Evolutionary conservation across 2,113 vertebrate genomes (phyloP).

Genomic region (Sturnira hondurensis): DNA sequence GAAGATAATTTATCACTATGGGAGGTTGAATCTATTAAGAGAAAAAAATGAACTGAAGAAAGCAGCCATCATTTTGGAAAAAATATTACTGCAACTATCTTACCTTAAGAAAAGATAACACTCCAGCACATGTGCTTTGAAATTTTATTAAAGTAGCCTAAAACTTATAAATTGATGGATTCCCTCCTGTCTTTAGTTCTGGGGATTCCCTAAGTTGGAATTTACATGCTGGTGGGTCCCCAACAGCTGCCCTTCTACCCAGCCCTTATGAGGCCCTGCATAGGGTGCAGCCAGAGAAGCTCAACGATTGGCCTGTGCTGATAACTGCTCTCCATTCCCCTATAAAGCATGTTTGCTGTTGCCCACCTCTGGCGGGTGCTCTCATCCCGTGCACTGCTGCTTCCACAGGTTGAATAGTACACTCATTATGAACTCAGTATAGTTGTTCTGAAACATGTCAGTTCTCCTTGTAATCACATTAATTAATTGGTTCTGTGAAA

Average conservation of each 20-base stretch:
- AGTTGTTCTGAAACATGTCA: not conserved
- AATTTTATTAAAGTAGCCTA: not conserved
- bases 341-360: fast-evolving
- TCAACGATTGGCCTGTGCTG: not conserved
- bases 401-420: not conserved
- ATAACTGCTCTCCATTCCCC: not conserved
- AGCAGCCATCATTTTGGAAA: not conserved
- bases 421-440: not conserved
- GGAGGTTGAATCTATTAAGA: not conserved
- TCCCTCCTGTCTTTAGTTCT: not conserved
- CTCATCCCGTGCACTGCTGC: not conserved
- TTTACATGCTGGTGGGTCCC: not conserved
- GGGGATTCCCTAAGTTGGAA: not conserved
- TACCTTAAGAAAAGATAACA: not conserved
- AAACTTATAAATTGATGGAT: not conserved
- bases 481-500: conserved; percentile 31
- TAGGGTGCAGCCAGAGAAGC: not conserved
- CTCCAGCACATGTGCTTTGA: not conserved
- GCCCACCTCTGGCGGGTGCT: fast-evolving
- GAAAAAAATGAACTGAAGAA: not conserved
- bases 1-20: not conserved
- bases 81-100: not conserved
- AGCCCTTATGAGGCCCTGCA: not conserved
- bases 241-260: not conserved
- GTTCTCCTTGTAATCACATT: not conserved